Conservation (phyloP, 2,113 vertebrate species). For the Himantopus leucocephalus region DNA sequence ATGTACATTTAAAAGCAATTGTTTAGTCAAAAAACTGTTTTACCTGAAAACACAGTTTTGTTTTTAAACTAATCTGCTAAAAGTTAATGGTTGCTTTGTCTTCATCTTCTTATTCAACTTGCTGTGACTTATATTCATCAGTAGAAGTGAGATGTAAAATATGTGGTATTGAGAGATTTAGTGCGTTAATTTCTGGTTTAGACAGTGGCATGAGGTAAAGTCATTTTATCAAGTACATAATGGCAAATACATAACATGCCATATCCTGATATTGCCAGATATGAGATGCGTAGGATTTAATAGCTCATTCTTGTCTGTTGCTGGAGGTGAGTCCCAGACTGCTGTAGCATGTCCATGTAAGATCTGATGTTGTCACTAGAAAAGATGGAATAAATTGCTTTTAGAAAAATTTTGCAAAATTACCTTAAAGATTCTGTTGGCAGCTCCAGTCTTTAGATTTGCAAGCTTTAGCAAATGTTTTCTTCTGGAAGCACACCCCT, state of each 20-base stretch:
- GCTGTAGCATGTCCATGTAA: conserved; percentile 12
- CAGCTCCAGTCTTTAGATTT: neutral
- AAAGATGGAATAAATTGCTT: conserved; percentile 19
- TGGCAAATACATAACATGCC: neutral
- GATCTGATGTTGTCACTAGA: neutral
- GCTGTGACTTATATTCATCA: neutral
- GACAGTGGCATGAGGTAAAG: neutral
- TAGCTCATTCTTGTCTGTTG: neutral
- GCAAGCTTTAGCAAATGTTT: neutral
- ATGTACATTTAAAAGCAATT: neutral
- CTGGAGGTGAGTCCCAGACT: conserved; percentile 1
- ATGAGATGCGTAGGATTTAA: neutral
- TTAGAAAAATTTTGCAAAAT: neutral
- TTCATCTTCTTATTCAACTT: neutral
- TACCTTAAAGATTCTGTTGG: neutral
- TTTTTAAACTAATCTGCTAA: neutral
- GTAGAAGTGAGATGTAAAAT: neutral
- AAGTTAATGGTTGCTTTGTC: neutral
- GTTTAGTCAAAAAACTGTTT: neutral
- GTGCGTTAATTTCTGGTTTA: neutral
- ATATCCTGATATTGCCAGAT: neutral
- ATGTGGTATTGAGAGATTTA: neutral
- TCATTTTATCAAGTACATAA: neutral
- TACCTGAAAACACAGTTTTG: neutral
- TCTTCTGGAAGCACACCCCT: neutral